Evolutionary conservation across 2,888 invertebrate genomes (phyloP), one percentile per base, ranked within the genome.

Genomic region (Rhingia rostrata): DNA sequence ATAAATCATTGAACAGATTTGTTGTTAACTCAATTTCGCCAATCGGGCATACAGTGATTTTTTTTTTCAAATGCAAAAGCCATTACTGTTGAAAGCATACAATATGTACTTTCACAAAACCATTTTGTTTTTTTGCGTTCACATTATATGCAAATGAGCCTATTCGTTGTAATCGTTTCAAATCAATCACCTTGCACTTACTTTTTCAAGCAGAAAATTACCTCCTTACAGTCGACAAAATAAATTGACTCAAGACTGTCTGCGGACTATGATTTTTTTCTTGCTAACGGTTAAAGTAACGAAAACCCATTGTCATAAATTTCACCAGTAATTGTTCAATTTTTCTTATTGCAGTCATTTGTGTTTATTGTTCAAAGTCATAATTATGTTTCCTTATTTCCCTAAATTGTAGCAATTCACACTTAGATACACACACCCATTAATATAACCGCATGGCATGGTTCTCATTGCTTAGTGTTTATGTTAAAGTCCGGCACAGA

Each of bases 31-130:
- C 41, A 41, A 30, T 39, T 22, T 58, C 39, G 37, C 22, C 30
- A 32, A 60, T 60, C 10, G 14, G 60, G 60, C 70, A 60, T 51
- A 60, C 60, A 60, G 49, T 51, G 41, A 60, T 49, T 60, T 51
- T 60, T 69, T 51, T 22, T 10, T 32, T 9, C 30, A 30, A 22
- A 33, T 32, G 35, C 37, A n/a, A 49, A 47, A 64, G 10, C 7
- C 10, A 49, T n/a, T 14, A 10, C 12, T 56, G n/a, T 54, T 12
- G 6, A 12, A 33, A 49, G 14, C 61, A 61, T 33, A 33, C 33
- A 30, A 22, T 14, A 39, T 30, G 4, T 32, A 51, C 51, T 64
- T 64, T 64, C 64, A 49, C 64, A 30, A 56, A 64, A 53, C 37
- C 4, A 7, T n/a, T 39, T 63, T n/a, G n/a, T n/a, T 58, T 12